A percentile compares a stretch with the other conserved stretches of the same genome.
These are phyloP conservation scores for Caenorhabditis sp. DNA, from an alignment of 2,888 invertebrate genomes.

Conservation along the genomic window DNA sequence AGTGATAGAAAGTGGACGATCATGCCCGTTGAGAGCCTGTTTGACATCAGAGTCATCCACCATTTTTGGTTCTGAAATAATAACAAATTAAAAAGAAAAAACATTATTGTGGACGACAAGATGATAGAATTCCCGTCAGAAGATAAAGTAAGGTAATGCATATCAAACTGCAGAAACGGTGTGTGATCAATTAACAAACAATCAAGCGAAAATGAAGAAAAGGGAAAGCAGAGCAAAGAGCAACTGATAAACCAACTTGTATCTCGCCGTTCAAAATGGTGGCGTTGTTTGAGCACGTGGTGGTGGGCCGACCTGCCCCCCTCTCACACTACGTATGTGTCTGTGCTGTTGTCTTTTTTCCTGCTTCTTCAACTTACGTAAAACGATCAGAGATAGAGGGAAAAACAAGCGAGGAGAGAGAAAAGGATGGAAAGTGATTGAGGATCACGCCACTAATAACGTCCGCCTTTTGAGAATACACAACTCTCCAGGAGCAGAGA, in stretches of 20 bases:
- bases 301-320: constrained; percentile 49
- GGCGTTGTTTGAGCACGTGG: constrained; percentile 54
- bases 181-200: background rate
- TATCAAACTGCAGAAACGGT: constrained; percentile 10
- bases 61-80: constrained; percentile 52
- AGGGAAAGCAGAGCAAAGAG: constrained; percentile 36
- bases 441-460: constrained; percentile 60
- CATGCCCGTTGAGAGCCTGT: constrained; percentile 63
- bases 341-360: constrained; percentile 32
- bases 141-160: constrained; percentile 9
- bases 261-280: constrained; percentile 44
- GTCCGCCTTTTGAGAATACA: constrained; percentile 58
- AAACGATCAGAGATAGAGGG: constrained; percentile 52
- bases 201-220: constrained; percentile 3
- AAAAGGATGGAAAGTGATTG: constrained; percentile 45
- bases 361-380: constrained; percentile 48
- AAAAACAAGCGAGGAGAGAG: constrained; percentile 36
- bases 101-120: constrained; percentile 14
- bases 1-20: constrained; percentile 66
- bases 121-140: background rate
- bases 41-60: constrained; percentile 60
- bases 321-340: constrained; percentile 24
- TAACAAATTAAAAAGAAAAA: background rate
- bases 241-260: constrained; percentile 53
- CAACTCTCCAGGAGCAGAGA: constrained; percentile 30